Evolutionary conservation across 2,113 vertebrate species (phyloP).

Genomic region (Gila orcuttii): DNA sequence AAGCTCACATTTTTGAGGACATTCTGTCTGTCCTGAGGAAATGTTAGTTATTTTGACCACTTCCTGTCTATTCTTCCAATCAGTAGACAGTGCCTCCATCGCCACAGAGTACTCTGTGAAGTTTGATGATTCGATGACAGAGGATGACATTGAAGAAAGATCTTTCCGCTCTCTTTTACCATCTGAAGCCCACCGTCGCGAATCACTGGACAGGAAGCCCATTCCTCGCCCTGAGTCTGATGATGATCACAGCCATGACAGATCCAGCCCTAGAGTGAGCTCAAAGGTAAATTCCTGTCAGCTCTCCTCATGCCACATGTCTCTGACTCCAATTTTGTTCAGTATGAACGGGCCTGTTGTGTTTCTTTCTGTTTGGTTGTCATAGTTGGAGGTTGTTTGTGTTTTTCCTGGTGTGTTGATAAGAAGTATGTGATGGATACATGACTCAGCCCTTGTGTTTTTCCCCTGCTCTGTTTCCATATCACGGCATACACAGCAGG

Average conservation of each 20-base stretch:
- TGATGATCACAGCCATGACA: constrained; percentile 81
- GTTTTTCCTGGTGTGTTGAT: constrained; percentile 1
- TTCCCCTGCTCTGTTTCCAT: not conserved
- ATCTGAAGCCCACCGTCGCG: constrained; percentile 92
- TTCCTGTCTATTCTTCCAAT: not conserved
- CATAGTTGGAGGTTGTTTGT: constrained; percentile 10
- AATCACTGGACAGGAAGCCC: constrained; percentile 86
- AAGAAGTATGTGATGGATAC: not conserved
- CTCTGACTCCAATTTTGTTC: not conserved
- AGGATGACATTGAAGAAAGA: constrained; percentile 93
- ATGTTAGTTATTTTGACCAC: not conserved
- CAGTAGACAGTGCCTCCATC: constrained; percentile 83
- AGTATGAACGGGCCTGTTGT: not conserved
- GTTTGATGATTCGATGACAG: constrained; percentile 94
- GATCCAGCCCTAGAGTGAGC: constrained; percentile 65
- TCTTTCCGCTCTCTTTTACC: constrained; percentile 93
- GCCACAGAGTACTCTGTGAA: constrained; percentile 91
- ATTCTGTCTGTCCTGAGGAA: not conserved
- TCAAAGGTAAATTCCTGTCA: constrained; percentile 75
- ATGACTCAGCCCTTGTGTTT: not conserved
- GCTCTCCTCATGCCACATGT: not conserved
- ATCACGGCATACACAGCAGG: constrained; percentile 66
- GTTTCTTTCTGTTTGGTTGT: constrained; percentile 6
- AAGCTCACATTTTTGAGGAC: not conserved
- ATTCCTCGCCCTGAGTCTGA: constrained; percentile 85